Percentiles rank a stretch among this genome's conserved stretches.
Conservation (phyloP, 2,888 invertebrate species). For the Linnaemya vulpina region DNA sequence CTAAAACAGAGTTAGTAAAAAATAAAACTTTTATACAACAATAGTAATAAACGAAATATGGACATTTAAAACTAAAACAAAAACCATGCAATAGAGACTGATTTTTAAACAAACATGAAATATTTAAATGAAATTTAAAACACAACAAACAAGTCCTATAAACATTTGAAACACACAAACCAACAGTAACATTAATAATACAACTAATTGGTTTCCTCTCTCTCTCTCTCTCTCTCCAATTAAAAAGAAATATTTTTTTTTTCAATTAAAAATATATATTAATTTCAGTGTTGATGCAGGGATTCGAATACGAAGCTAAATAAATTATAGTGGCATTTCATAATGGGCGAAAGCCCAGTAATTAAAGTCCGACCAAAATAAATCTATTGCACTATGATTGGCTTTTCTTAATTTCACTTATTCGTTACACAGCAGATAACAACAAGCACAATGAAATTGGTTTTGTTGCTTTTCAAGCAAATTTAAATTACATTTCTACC, state of each 20-base stretch:
- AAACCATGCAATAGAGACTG: conserved; percentile 83
- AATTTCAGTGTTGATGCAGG: not conserved
- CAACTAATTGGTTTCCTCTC: conserved; percentile 54
- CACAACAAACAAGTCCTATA: conserved; percentile 50
- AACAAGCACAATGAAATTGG: too few species aligned
- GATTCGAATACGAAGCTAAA: not conserved
- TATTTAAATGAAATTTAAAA: conserved; percentile 46
- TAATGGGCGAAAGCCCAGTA: too few species aligned
- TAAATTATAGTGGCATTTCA: not conserved
- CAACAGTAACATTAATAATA: conserved; percentile 41
- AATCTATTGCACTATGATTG: too few species aligned
- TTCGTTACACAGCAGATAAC: too few species aligned
- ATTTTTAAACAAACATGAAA: conserved; percentile 76
- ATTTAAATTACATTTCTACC: too few species aligned
- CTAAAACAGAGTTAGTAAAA: conserved; percentile 71
- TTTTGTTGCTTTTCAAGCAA: too few species aligned
- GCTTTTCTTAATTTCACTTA: too few species aligned
- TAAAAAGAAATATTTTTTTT: not conserved
- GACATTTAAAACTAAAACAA: conserved; percentile 70
- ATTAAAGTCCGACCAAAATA: too few species aligned
- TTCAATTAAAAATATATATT: not conserved
- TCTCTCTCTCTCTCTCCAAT: too few species aligned
- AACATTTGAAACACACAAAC: conserved; percentile 35
- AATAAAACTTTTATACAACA: conserved; percentile 69
- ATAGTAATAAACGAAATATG: conserved; percentile 57